Evolutionary conservation across 37 sponge, comb jelly and placozoan genomes (phyloP).

Genomic region (Amphimedon queenslandica): DNA sequence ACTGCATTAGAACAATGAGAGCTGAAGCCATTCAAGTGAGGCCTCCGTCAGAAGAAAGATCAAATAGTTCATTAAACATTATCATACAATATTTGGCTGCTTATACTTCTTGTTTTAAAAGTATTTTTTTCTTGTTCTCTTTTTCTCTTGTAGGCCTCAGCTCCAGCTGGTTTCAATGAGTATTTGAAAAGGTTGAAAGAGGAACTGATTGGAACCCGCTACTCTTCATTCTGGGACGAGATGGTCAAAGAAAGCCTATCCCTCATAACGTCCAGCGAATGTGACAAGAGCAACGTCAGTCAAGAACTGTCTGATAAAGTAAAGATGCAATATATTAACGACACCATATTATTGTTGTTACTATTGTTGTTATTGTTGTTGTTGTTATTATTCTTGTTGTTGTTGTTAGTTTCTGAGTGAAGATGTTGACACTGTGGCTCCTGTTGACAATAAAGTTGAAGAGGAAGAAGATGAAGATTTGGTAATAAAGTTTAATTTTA

Average conservation of each 20-base stretch:
- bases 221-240: slow-evolving; percentile 66
- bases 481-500: too few species aligned
- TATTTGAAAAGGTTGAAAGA: slow-evolving; percentile 56
- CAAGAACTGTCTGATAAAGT: too few species aligned
- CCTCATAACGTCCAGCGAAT: too few species aligned
- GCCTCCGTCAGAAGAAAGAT: not conserved
- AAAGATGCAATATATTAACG: too few species aligned
- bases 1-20: slow-evolving; percentile 60
- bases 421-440: too few species aligned
- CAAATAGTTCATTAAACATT: not conserved
- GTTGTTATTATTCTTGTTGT: too few species aligned
- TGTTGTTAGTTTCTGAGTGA: too few species aligned
- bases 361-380: too few species aligned
- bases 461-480: too few species aligned
- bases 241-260: slow-evolving; percentile 35
- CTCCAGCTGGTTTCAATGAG: slow-evolving; percentile 59
- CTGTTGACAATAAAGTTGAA: too few species aligned
- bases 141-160: slow-evolving; percentile 19
- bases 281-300: too few species aligned
- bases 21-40: slow-evolving; percentile 61
- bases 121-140: not conserved
- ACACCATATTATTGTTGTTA: too few species aligned
- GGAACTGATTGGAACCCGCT: slow-evolving; percentile 56
- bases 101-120: not conserved
- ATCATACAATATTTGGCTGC: not conserved